Base-by-base conservation (phyloP, 2,797 vertebrate species). In the Decapterus maruadsi region DNA sequence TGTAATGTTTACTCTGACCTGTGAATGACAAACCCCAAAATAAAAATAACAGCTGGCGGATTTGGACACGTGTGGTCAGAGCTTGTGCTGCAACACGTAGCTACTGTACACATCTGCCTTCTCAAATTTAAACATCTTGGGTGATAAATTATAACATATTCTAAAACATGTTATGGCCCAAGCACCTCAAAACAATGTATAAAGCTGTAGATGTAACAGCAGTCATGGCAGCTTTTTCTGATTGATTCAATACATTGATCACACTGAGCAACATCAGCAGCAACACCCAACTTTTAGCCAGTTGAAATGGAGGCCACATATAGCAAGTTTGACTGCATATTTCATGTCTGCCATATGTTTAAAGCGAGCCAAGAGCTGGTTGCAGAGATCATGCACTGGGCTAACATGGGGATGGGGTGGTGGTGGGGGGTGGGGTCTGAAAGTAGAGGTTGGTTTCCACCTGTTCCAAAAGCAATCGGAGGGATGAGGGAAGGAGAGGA, bases 1-100 rank as follows among this genome's bases (percentile, higher is more conserved):
- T 60, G 81, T 60, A n/a, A 60, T 63, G 75, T 87, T 90, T 86
- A 87, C 71, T 51, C 79, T 88, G 90, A 90, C 85, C 87, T 85
- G 85, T 87, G 86, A 89, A 82, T 86, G 68, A 82, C 82, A 90
- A 83, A 87, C 61, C 76, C 38, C 63, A 77, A 78, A 87, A 88
- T 85, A 83, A 89, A 81, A 87, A 87, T 66, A 85, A 81, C 82
- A 90, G 83, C 87, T 84, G 77, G 68, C 62, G 74, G 77, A 72
- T 78, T 43, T 45, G 66, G 61, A 67, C 55, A 75, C 66, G 77
- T 76, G 68, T 70, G 62, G 58, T 68, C 57, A 71, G 54, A 74
- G 29, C 34, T 50, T 62, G 34, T 51, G 57, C 50, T 71, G 73
- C 26, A 19, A 29, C 43, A 72, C 43, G 80, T 26, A n/a, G n/a